A percentile compares a stretch with the other conserved stretches of the same genome.
Evolutionary conservation across 2,113 vertebrate genomes (phyloP).

Genomic region (Rhipidura dahli): DNA sequence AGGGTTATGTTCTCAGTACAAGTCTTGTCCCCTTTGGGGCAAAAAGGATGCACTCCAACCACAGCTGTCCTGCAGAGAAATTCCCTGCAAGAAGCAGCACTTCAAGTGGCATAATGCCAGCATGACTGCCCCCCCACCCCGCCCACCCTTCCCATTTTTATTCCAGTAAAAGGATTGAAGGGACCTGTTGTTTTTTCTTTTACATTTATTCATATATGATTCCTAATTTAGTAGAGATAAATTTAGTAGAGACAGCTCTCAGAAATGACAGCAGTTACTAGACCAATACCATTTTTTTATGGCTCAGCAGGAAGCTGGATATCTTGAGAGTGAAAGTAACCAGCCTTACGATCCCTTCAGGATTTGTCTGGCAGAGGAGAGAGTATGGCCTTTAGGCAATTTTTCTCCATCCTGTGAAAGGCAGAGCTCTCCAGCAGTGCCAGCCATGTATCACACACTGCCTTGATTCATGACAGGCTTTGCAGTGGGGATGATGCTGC

Average conservation of each 20-base stretch:
- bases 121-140: not conserved
- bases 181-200: not conserved
- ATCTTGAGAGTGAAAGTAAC: not conserved
- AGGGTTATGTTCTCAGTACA: not conserved
- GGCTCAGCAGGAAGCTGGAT: not conserved
- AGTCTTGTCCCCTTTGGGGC: not conserved
- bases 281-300: not conserved
- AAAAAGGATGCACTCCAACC: not conserved
- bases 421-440: not conserved
- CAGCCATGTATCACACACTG: not conserved
- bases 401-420: not conserved
- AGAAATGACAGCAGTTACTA: not conserved
- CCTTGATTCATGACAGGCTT: not conserved
- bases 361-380: not conserved
- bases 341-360: not conserved
- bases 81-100: not conserved
- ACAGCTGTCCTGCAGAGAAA: not conserved
- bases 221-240: not conserved
- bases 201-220: fast-evolving
- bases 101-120: not conserved
- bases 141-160: not conserved
- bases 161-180: not conserved
- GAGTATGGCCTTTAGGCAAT: not conserved
- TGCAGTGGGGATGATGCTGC: not conserved
- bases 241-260: not conserved